These are phyloP conservation scores for Neopelma chrysocephalum DNA, from an alignment of 2,797 vertebrate species.

Conservation along the genomic window DNA sequence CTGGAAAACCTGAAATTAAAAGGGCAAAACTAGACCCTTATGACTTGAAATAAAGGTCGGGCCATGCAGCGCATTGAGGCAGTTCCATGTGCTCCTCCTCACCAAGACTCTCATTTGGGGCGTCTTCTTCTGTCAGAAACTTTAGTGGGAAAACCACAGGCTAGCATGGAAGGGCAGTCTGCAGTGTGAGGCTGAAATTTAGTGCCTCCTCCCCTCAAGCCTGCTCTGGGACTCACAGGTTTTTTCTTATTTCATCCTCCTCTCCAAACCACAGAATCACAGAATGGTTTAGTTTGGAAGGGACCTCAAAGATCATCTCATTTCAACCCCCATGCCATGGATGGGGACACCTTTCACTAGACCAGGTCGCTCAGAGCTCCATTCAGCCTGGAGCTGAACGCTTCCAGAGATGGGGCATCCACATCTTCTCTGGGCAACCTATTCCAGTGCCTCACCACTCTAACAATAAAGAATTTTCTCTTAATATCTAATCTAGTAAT, in stretches of 20 bases:
- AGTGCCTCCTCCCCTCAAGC: accelerated
- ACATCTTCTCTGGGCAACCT: background rate
- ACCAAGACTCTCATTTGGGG: background rate
- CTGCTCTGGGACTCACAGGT: accelerated
- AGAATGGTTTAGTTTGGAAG: background rate
- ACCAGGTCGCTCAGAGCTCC: background rate
- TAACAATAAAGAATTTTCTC: background rate
- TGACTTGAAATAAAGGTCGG: background rate
- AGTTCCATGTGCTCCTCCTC: background rate
- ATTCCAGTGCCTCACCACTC: too few species aligned
- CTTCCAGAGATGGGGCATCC: background rate
- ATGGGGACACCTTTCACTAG: background rate
- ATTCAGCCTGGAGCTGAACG: background rate
- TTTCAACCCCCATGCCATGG: background rate
- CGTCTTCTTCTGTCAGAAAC: accelerated
- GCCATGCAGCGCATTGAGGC: accelerated
- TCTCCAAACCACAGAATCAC: background rate
- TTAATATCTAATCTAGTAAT: background rate
- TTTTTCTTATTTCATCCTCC: background rate
- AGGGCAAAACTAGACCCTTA: background rate
- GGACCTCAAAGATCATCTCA: background rate
- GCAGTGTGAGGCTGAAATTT: accelerated
- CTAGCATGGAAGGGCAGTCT: accelerated
- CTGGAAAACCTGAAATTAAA: background rate
- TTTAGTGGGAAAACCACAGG: background rate